These are phyloP conservation scores for Chionodraco myersi DNA, from an alignment of 2,113 vertebrate species.

Conservation along the genomic window DNA sequence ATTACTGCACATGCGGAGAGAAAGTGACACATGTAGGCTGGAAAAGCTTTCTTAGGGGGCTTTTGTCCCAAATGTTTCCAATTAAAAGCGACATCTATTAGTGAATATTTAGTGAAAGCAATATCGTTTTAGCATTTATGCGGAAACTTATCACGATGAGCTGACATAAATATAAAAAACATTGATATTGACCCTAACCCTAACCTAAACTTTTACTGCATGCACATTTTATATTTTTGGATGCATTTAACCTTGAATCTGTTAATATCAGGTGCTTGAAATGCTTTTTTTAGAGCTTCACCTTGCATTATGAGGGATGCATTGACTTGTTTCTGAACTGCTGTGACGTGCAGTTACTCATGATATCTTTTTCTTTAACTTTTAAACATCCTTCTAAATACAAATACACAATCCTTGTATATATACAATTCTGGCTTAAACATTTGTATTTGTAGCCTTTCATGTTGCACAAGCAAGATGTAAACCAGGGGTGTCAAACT, in stretches of 20 bases:
- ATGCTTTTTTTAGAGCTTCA: background rate
- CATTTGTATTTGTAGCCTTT: background rate
- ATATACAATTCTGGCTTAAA: background rate
- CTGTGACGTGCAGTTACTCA: background rate
- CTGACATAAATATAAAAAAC: background rate
- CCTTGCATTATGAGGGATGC: background rate
- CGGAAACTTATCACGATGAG: background rate
- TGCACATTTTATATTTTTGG: background rate
- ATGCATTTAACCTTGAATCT: background rate
- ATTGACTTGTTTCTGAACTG: background rate
- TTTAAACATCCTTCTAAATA: no score
- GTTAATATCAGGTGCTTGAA: background rate
- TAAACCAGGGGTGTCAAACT: no score
- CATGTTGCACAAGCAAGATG: background rate
- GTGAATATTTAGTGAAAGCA: background rate
- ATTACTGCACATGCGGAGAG: slow-evolving; percentile 38
- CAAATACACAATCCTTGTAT: background rate
- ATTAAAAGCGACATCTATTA: background rate
- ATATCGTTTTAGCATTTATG: background rate
- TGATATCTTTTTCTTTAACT: background rate
- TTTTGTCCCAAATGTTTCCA: slow-evolving; percentile 21
- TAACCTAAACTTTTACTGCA: background rate
- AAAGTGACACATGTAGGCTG: slow-evolving; percentile 45
- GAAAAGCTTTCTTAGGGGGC: background rate
- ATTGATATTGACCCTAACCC: no score